These are phyloP conservation scores for Drosophila sturtevanti DNA, from an alignment of 1,140 invertebrate genomes.

Conservation along the genomic window DNA sequence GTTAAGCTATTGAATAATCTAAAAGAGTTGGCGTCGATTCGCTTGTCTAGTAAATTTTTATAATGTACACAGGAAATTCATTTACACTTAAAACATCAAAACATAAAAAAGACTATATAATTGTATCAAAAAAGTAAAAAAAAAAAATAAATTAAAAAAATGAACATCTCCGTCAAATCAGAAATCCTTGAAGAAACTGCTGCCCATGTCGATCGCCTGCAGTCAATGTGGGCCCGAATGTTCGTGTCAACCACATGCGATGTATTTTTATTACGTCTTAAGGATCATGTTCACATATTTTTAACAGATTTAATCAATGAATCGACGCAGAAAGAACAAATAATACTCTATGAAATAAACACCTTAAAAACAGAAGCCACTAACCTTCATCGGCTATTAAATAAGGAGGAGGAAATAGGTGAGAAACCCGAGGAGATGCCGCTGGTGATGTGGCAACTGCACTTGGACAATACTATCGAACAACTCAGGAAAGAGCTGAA, in stretches of 20 bases:
- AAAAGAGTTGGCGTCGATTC: not conserved
- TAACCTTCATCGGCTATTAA: constrained; percentile 47
- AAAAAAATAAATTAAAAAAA: too few relatives aligned
- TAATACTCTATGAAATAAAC: constrained; percentile 41
- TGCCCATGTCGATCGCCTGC: constrained; percentile 48
- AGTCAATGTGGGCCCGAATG: constrained; percentile 56
- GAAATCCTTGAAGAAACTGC: constrained; percentile 47
- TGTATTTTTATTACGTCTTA: constrained; percentile 49
- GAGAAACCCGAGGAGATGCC: constrained; percentile 40
- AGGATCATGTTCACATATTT: constrained; percentile 47
- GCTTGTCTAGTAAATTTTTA: not conserved
- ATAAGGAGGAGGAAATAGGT: constrained; percentile 42
- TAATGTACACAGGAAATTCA: not conserved
- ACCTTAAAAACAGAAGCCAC: constrained; percentile 42
- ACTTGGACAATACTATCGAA: constrained; percentile 58
- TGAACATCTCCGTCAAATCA: constrained; percentile 18
- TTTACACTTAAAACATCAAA: too few relatives aligned
- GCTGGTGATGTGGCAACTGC: constrained; percentile 39
- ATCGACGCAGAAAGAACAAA: constrained; percentile 49
- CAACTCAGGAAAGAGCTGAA: constrained; percentile 51
- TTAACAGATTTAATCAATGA: constrained; percentile 56
- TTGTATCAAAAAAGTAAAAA: not conserved
- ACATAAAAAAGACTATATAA: too few relatives aligned
- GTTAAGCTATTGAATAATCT: too few relatives aligned
- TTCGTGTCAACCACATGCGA: constrained; percentile 55